Base-by-base conservation (phyloP, 2,113 vertebrate genomes). In the Smithornis capensis region DNA sequence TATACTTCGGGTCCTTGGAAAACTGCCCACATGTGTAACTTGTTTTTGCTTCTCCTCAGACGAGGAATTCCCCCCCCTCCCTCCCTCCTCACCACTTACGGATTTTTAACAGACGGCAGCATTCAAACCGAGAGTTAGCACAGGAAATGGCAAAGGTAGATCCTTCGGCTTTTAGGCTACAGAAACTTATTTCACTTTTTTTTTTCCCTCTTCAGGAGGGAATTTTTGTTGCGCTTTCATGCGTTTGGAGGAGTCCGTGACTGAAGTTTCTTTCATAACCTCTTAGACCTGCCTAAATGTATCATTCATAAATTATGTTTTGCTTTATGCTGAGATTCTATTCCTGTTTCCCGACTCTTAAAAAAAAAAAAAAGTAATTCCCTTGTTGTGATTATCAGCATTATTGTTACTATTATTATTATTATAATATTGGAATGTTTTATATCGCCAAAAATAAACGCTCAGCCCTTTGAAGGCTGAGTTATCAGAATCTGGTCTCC, bases 111-210 rank as follows among this genome's bases (percentile, higher is more conserved):
- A 97, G 91, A 96, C 90, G 63, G 95, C 92, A 83, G 79, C 93
- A 94, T 94, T 97, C 88, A 94, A 86, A 90, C 92, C 19, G 69
- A 21, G 89, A 64, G 83, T 82, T 71, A 91, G 50, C 90, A 94
- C 94, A 93, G 95, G 95, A 97, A 95, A 94, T 92, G 70, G 94
- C 84, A 87, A 93, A 97, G 94, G 93, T 91, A 83, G 93, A 93
- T 92, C 73, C 80, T 78, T 86, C 69, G 40, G 65, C 83, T 96
- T 88, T 92, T 35, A 60, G 90, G 53, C 87, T 76, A 38, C 95
- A 92, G 33, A 89, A 91, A 95, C 59, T 65, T 84, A 47, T 64
- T 95, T 94, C 35, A 86, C 59, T 37, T 35, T 5, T 57, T 33
- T 29, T 49, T 49, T 74, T 49, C 27, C 17, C 79, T 50, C 70